Evolutionary conservation across 2,113 vertebrate genomes (phyloP), one percentile per base, ranked within the genome.

Genomic region (Ifrita kowaldi): DNA sequence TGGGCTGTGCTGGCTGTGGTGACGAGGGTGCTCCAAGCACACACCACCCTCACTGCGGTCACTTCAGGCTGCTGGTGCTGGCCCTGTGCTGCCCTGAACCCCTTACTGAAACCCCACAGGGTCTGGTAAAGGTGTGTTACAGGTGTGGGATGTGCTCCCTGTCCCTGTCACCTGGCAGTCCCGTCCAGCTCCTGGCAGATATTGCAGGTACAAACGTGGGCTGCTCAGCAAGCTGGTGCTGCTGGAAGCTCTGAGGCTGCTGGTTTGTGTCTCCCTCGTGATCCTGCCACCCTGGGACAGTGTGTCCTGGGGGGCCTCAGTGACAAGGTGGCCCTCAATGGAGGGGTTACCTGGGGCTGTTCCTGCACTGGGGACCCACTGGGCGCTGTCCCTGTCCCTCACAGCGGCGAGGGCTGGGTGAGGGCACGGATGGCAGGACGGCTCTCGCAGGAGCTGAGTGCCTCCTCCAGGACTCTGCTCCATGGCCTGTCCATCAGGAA

Each of bases 181-280:
- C 0, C 3, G 20, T 1, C 27, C n/a, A 19, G 65, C 53, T 77
- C 27, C 32, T 13, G 28, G 76, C 35, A 17, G 49, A 1, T 3
- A 1, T 2, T 26, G 24, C 44, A 9, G 46, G 2, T 3, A 1
- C 47, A 8, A 5, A 1, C 0, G 0, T 3, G 3, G 37, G 35
- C 71, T 50, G 50, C 35, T 11, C 33, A 5, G 6, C 1, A 2
- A 9, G 28, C 11, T 24, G 6, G 3, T 1, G 44, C 6, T 32
- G 65, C 23, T 49, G 65, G 39, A 1, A 10, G 7, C 30, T 28
- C 46, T 30, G 3, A 2, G 33, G 3, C 27, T 35, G 35, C 55
- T 28, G 6, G 2, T 17, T 2, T 1, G 2, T 6, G 21, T 10
- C 24, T 20, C 6, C 50, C 41, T n/a, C 1, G 1, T 39, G 27